phyloP scores from a whole-genome alignment of 2,113 vertebrate genomes.

The Thinocorus orbignyianus region DNA sequence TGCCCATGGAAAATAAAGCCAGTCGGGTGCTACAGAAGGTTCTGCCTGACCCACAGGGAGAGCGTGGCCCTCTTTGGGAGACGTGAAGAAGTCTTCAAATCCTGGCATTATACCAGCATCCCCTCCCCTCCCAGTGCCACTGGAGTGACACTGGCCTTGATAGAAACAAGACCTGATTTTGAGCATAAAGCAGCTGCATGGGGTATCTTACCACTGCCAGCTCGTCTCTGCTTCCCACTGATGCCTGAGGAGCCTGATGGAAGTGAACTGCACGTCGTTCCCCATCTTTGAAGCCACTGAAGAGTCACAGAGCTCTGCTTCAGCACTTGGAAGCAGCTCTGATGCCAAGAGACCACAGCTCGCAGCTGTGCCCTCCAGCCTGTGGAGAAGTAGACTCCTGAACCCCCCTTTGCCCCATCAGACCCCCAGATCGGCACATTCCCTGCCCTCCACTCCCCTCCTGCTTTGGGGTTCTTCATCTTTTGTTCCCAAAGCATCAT shows the following conservation, averaged over 20 bases:
- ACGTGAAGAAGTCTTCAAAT: neutral
- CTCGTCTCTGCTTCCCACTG: neutral
- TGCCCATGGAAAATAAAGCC: neutral
- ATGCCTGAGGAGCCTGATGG: neutral
- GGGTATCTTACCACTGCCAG: neutral
- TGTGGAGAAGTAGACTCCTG: neutral
- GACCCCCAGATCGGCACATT: no score
- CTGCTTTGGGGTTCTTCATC: neutral
- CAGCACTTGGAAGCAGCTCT: neutral
- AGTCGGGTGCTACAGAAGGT: neutral
- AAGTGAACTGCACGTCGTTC: neutral
- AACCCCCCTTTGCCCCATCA: neutral
- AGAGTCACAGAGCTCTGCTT: neutral
- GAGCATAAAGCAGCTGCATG: neutral
- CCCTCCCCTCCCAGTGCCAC: neutral
- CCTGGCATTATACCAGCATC: neutral
- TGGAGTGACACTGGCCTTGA: neutral
- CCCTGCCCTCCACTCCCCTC: neutral
- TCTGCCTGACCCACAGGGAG: neutral
- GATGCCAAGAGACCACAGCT: neutral
- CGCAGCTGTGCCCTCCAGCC: neutral
- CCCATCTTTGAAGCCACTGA: neutral
- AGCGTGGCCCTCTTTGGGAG: rapidly evolving
- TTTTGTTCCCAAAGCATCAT: neutral
- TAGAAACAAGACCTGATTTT: neutral